Conservation (phyloP, 2,797 vertebrate genomes). For the Lindbergichthys nudifrons region DNA sequence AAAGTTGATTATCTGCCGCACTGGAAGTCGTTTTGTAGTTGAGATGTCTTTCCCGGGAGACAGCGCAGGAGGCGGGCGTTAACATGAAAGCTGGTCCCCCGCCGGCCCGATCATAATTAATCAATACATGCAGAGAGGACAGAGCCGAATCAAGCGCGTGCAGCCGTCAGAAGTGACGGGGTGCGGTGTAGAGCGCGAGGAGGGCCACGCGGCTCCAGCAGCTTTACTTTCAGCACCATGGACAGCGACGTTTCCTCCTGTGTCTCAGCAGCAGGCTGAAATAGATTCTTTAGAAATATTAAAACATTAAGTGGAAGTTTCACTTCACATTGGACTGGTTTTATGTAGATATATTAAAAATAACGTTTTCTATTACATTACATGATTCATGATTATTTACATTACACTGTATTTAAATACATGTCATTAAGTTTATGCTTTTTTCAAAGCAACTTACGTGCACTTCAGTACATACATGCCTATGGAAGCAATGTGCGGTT, state of each 20-base stretch:
- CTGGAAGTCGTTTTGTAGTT: slow-evolving; percentile 53
- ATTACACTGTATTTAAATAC: too few relatives aligned
- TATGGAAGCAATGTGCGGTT: too few relatives aligned
- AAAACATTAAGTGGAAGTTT: slow-evolving; percentile 10
- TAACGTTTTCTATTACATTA: too few relatives aligned
- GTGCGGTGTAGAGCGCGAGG: slow-evolving; percentile 16
- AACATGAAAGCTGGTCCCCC: slow-evolving; percentile 59
- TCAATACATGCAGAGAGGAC: slow-evolving; percentile 60
- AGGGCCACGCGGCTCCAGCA: slow-evolving; percentile 1
- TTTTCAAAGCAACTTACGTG: too few relatives aligned
- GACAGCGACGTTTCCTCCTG: slow-evolving; percentile 43
- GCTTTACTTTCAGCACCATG: slow-evolving; percentile 62
- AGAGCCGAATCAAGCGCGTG: slow-evolving; percentile 28
- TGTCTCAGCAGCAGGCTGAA: slow-evolving; percentile 16
- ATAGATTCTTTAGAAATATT: slow-evolving; percentile 39
- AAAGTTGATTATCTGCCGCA: slow-evolving; percentile 43
- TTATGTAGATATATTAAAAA: too few relatives aligned
- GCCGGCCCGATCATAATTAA: slow-evolving; percentile 67
- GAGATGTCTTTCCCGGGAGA: slow-evolving; percentile 52
- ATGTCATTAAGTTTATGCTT: too few relatives aligned
- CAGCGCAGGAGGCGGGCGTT: slow-evolving; percentile 25
- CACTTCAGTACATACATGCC: too few relatives aligned
- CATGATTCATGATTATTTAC: too few relatives aligned
- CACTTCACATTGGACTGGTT: too few relatives aligned
- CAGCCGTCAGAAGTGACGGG: slow-evolving; percentile 26